These are phyloP conservation scores for Leucoraja erinaceus DNA, from an alignment of 2,113 vertebrate genomes.

Conservation along the genomic window DNA sequence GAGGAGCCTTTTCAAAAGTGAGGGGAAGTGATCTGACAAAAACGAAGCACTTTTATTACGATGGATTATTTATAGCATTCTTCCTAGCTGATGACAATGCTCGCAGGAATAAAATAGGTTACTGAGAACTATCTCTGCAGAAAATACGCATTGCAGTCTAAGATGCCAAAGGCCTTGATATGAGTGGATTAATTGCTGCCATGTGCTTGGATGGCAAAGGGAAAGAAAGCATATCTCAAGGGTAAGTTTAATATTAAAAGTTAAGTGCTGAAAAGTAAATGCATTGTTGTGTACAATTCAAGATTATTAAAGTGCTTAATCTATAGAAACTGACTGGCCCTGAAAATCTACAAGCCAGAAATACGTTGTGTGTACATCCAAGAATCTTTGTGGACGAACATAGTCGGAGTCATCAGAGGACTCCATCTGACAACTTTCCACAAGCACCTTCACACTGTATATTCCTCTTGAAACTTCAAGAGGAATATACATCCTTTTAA, in stretches of 20 bases:
- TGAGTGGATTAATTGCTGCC: not conserved
- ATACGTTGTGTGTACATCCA: not conserved
- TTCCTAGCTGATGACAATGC: not conserved
- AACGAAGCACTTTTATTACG: not conserved
- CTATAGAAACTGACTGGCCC: not conserved
- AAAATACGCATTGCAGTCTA: not conserved
- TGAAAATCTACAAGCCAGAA: not conserved
- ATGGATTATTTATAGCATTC: conserved; percentile 19
- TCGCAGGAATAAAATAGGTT: not conserved
- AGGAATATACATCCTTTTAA: too few relatives aligned
- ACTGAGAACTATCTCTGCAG: conserved; percentile 6
- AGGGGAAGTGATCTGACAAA: not conserved
- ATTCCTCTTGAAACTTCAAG: too few relatives aligned
- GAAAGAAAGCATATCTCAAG: not conserved
- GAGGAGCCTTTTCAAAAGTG: not conserved
- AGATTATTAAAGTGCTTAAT: not conserved
- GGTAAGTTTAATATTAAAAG: not conserved
- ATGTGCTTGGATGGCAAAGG: not conserved
- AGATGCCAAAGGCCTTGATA: not conserved
- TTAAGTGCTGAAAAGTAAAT: not conserved
- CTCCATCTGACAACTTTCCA: too few relatives aligned
- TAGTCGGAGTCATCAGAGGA: not conserved
- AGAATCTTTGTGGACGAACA: not conserved
- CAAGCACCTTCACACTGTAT: too few relatives aligned
- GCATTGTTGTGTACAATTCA: not conserved